Percentiles rank a stretch among this genome's conserved stretches.
Evolutionary conservation across 2,113 vertebrate species (phyloP).

Genomic region (Chaetura pelagica): DNA sequence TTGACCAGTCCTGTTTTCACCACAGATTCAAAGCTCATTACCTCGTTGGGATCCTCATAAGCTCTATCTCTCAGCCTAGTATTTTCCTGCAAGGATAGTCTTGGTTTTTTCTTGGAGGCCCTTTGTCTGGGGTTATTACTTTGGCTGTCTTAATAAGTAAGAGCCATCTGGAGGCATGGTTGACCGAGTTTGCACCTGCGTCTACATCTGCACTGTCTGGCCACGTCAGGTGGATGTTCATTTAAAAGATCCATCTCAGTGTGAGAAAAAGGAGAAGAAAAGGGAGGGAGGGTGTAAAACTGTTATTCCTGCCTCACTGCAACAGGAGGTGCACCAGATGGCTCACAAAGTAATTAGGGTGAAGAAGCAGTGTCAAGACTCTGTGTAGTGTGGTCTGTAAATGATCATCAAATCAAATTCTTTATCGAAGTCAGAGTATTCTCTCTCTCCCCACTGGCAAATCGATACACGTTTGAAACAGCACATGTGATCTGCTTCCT

Average conservation of each 20-base stretch:
- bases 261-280: conserved; percentile 57
- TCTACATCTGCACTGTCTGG: conserved; percentile 62
- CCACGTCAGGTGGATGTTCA: conserved; percentile 62
- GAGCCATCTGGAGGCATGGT: conserved; percentile 66
- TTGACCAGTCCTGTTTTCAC: conserved; percentile 9
- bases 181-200: conserved; percentile 69
- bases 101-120: not conserved
- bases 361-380: conserved; percentile 58
- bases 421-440: conserved; percentile 37
- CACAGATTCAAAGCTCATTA: conserved; percentile 17
- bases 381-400: conserved; percentile 43
- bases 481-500: not conserved
- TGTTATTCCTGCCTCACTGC: conserved; percentile 46
- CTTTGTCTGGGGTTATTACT: conserved; percentile 62
- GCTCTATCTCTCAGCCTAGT: conserved; percentile 6
- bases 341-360: conserved; percentile 65
- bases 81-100: conserved; percentile 4
- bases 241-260: conserved; percentile 60
- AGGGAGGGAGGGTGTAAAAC: conserved; percentile 42
- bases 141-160: conserved; percentile 69
- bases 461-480: conserved; percentile 41
- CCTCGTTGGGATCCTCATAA: conserved; percentile 15
- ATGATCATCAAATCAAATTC: conserved; percentile 53
- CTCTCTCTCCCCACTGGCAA: conserved; percentile 22
- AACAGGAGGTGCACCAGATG: conserved; percentile 73